Evolutionary conservation across 2,888 invertebrate species (phyloP), one percentile per base, ranked within the genome.

Genomic region (Brenthis ino): DNA sequence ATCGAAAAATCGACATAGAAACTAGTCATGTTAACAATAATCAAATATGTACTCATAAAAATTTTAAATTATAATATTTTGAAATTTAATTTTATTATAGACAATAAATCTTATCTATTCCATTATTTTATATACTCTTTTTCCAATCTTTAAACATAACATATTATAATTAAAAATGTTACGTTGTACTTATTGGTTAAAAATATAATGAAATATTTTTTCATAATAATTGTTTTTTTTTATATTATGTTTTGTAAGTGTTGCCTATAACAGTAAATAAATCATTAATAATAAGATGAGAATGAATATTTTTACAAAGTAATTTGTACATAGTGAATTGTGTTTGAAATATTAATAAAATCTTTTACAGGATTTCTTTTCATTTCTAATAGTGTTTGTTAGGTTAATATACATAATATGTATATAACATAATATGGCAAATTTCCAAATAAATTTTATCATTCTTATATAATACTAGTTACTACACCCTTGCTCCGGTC

Each of bases 271-370:
- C 85, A 89, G 87, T 88, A 87, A 82, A 88, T 86, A 83, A 91
- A 91, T 90, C 91, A 90, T 85, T 90, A 89, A 86, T 88, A 87
- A 85, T 89, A 90, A 91, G 91, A 90, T 87, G 86, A 91, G 87
- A 91, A 89, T 91, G 86, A 89, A 92, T 93, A 92, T 93, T 93
- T 92, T 92, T 93, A 92, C 93, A 92, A 90, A 89, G 85, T 91
- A 92, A 93, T 91, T 87, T 92, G 93, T 93, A 93, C 86, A 93
- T 93, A 92, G 89, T 82, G 87, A 90, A 91, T 87, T 89, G 89
- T 90, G 92, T 91, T 91, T 89, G 88, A 91, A 87, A 88, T 89
- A 92, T 88, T 87, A 90, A 89, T 91, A 91, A 92, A 91, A 89
- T 85, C 88, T 92, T 91, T 91, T 91, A 91, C 88, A 91, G 85